Conservation (phyloP, 2,113 vertebrate genomes). For the Dunckerocampus dactyliophorus region DNA sequence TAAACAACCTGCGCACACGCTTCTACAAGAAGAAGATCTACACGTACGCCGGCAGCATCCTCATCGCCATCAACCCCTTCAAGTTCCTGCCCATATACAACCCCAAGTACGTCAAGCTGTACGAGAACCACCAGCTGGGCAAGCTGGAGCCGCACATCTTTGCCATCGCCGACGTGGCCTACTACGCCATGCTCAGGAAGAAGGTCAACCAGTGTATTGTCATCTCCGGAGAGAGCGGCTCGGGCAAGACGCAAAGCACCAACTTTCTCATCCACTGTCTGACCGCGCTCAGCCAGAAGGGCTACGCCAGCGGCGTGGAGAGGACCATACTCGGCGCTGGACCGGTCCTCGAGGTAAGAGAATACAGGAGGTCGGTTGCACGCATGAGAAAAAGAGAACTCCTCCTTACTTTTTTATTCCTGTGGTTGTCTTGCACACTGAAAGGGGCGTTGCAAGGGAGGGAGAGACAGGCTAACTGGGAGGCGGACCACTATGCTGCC, state of each 20-base stretch:
- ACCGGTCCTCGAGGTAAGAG: constrained; percentile 92
- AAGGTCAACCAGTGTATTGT: constrained; percentile 94
- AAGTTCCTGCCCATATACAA: constrained; percentile 98
- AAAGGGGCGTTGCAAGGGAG: too few species aligned
- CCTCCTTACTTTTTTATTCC: too few species aligned
- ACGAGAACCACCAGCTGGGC: constrained; percentile 95
- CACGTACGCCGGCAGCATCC: constrained; percentile 94
- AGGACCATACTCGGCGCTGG: constrained; percentile 96
- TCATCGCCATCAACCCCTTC: constrained; percentile 96
- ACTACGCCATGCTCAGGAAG: constrained; percentile 93
- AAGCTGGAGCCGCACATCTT: constrained; percentile 97
- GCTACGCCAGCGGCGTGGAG: constrained; percentile 95
- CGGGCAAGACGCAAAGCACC: constrained; percentile 97
- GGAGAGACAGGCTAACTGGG: too few species aligned
- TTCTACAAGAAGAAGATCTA: constrained; percentile 95
- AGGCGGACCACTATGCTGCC: too few species aligned
- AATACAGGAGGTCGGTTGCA: too few species aligned
- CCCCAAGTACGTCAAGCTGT: constrained; percentile 98
- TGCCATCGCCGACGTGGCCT: constrained; percentile 93
- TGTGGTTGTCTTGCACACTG: too few species aligned
- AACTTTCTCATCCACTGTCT: constrained; percentile 99
- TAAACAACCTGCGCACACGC: constrained; percentile 85
- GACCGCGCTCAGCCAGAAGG: constrained; percentile 95
- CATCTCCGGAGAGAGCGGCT: constrained; percentile 97
- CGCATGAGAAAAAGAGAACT: too few species aligned